Percentiles rank a stretch among this genome's conserved stretches.
phyloP scores from a whole-genome alignment of 2,888 invertebrate genomes.

The Congeria kusceri region DNA sequence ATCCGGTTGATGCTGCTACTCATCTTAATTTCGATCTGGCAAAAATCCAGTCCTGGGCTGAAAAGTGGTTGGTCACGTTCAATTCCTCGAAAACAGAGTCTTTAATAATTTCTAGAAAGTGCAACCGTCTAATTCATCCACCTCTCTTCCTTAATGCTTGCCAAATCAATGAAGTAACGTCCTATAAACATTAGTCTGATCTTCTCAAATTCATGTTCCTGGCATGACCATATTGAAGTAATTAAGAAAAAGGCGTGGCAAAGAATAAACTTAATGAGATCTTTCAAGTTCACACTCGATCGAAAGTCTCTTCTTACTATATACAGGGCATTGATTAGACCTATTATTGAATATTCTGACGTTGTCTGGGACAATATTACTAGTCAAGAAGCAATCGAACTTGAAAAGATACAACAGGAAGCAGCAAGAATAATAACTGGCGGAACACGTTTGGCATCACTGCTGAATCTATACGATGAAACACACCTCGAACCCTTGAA shows the following conservation, averaged over 20 bases:
- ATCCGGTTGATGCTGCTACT: conserved; percentile 5
- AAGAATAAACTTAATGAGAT: conserved; percentile 22
- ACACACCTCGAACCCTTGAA: conserved; percentile 18
- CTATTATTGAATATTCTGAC: conserved; percentile 30
- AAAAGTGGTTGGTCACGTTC: not conserved
- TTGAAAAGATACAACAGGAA: conserved; percentile 34
- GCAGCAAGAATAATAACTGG: conserved; percentile 33
- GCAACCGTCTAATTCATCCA: not conserved
- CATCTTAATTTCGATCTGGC: not conserved
- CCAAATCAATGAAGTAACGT: not conserved
- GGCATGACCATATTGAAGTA: conserved; percentile 34
- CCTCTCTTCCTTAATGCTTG: conserved; percentile 3
- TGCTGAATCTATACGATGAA: conserved; percentile 34
- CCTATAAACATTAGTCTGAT: conserved; percentile 26
- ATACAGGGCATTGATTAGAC: conserved; percentile 8
- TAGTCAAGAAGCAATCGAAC: conserved; percentile 16
- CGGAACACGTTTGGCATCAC: conserved; percentile 9
- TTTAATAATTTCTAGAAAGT: conserved; percentile 1
- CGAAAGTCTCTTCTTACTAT: conserved; percentile 9
- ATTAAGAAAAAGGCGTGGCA: conserved; percentile 23
- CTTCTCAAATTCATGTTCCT: conserved; percentile 20
- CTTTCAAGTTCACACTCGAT: conserved; percentile 23
- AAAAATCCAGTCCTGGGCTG: conserved; percentile 3
- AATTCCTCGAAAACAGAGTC: not conserved
- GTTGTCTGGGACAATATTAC: conserved; percentile 28